Base-by-base conservation (phyloP, 2,113 vertebrate genomes). In the Periophthalmus modestus region DNA sequence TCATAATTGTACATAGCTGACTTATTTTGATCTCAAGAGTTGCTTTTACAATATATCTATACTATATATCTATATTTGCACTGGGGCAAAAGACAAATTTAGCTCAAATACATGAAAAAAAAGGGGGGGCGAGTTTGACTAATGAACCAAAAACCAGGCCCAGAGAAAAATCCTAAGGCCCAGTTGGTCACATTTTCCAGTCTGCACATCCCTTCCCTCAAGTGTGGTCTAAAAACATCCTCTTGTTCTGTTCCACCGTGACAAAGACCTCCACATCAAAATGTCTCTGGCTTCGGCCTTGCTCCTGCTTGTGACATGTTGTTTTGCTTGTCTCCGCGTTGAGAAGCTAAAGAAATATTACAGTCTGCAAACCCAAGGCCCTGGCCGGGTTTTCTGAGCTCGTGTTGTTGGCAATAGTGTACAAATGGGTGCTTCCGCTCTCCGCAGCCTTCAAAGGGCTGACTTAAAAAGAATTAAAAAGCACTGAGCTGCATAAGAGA, bases 401-500 rank as follows among this genome's bases (percentile, higher is more conserved):
- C 73, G 81, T 79, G 36, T 79, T 75, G 61, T 0, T 14, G 81
- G 80, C 59, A 82, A 65, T 79, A 75, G 87, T 82, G 81, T 10
- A 69, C 63, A 66, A 85, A 34, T 21, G 63, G 83, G 68, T 87
- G 62, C 72, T 77, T 77, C 79, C 78, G 70, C 78, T 85, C 63
- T 86, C 63, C 78, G 77, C 82, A 84, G 59, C 59, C 76, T 76
- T 79, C 84, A 57, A 61, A 71, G 50, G 68, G 74, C 77, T 62
- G 67, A 77, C 71, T 75, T 84, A 66, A 84, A 86, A 87, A 83
- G 34, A 79, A 82, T 81, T 61, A 83, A 81, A 89, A 84, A 84
- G 84, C 88, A 89, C 70, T 75, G 78, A 87, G 85, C 67, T 19
- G 72, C 82, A 83, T 81, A 71, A 84, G 83, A 81, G 71, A 85